Conservation (phyloP, 2,888 invertebrate genomes). For the Temnothorax ravouxi region DNA sequence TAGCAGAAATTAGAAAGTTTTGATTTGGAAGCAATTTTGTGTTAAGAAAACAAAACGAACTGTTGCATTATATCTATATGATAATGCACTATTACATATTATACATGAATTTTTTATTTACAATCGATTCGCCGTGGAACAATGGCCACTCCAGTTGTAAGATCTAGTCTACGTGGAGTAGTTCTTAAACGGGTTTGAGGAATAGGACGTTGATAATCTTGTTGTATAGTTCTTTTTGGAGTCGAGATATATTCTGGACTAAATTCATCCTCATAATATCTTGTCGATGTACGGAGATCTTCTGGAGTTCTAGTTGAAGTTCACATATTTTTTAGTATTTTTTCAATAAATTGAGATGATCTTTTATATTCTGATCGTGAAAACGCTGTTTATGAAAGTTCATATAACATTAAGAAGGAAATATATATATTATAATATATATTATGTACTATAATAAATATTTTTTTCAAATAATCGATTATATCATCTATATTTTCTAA, state of each 20-base stretch:
- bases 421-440: background rate
- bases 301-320: conserved; percentile 17
- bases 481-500: background rate
- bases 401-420: background rate
- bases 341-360: background rate
- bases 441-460: background rate
- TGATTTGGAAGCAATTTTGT: background rate
- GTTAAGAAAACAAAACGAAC: background rate
- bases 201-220: background rate
- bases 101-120: conserved; percentile 51
- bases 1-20: background rate
- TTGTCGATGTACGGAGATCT: conserved; percentile 41
- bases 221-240: background rate
- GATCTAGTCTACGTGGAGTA: conserved; percentile 26
- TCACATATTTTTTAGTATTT: background rate
- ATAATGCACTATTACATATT: background rate
- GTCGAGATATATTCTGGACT: background rate
- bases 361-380: background rate
- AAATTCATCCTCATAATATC: background rate
- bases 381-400: background rate
- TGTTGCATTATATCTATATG: background rate
- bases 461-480: background rate
- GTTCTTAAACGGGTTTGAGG: conserved; percentile 23
- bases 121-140: conserved; percentile 70
- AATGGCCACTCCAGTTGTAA: conserved; percentile 72